phyloP scores from a whole-genome alignment of 2,797 vertebrate genomes.

The Cyclura pinguis region DNA sequence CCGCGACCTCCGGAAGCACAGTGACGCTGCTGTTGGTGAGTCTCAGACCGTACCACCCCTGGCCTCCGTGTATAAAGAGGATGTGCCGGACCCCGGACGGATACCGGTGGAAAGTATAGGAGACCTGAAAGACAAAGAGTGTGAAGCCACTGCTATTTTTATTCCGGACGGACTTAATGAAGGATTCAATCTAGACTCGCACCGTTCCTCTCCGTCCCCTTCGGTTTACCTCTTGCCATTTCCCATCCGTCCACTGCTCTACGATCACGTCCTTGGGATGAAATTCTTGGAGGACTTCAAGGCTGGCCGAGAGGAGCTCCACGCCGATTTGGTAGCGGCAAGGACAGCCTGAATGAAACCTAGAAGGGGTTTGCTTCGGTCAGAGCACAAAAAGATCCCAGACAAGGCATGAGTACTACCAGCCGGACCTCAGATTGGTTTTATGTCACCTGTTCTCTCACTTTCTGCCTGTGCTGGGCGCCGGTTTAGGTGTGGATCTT shows the following conservation, averaged over 20 bases:
- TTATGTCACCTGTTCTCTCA: no score
- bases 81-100: constrained; percentile 88
- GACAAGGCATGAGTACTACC: no score
- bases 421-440: no score
- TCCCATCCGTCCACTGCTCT: constrained; percentile 86
- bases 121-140: constrained; percentile 78
- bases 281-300: constrained; percentile 77
- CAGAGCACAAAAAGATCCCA: no score
- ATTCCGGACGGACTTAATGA: no score
- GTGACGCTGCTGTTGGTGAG: constrained; percentile 90
- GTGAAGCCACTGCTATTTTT: no score
- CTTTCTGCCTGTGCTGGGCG: no score
- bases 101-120: constrained; percentile 88
- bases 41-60: constrained; percentile 89
- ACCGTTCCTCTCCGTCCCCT: no score
- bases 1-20: constrained; percentile 71
- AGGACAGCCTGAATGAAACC: constrained; percentile 90
- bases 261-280: constrained; percentile 77
- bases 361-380: constrained; percentile 48
- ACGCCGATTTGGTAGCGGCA: constrained; percentile 83
- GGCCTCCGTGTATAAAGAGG: constrained; percentile 88
- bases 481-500: no score
- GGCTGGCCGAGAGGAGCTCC: constrained; percentile 79
- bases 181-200: no score
- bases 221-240: constrained; percentile 85